Conservation (phyloP, 2,888 invertebrate species). For the Calameuta filiformis region DNA sequence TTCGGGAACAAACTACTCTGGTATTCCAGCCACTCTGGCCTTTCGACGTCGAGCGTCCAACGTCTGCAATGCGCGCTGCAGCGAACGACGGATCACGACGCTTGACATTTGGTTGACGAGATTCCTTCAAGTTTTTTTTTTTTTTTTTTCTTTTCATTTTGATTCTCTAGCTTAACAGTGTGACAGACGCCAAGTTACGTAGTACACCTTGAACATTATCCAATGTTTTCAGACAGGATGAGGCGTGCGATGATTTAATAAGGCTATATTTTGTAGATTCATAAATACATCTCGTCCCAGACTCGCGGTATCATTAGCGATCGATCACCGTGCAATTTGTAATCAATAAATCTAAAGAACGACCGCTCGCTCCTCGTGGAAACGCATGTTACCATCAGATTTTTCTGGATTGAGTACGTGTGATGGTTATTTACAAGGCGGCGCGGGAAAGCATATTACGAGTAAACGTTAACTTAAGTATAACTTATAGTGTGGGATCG, state of each 20-base stretch:
- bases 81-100: background rate
- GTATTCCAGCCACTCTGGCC: slow-evolving; percentile 18
- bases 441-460: background rate
- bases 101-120: background rate
- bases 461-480: slow-evolving; percentile 3
- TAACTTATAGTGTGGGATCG: background rate
- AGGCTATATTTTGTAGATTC: slow-evolving; percentile 49
- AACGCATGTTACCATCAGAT: slow-evolving; percentile 8
- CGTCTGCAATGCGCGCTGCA: background rate
- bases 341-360: slow-evolving; percentile 53
- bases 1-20: slow-evolving; percentile 14
- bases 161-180: background rate
- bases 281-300: slow-evolving; percentile 45
- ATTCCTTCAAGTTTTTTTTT: background rate
- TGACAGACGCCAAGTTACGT: background rate
- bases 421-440: slow-evolving; percentile 30
- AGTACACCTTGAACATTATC: background rate
- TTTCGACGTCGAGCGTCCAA: slow-evolving; percentile 7
- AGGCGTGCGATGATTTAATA: slow-evolving; percentile 48
- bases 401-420: slow-evolving; percentile 10
- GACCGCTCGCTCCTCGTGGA: slow-evolving; percentile 26
- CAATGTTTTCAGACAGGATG: slow-evolving; percentile 14
- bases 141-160: background rate
- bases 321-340: slow-evolving; percentile 53
- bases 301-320: slow-evolving; percentile 46